Base-by-base conservation (phyloP, 2,797 vertebrate species). In the Glossophaga mutica region DNA sequence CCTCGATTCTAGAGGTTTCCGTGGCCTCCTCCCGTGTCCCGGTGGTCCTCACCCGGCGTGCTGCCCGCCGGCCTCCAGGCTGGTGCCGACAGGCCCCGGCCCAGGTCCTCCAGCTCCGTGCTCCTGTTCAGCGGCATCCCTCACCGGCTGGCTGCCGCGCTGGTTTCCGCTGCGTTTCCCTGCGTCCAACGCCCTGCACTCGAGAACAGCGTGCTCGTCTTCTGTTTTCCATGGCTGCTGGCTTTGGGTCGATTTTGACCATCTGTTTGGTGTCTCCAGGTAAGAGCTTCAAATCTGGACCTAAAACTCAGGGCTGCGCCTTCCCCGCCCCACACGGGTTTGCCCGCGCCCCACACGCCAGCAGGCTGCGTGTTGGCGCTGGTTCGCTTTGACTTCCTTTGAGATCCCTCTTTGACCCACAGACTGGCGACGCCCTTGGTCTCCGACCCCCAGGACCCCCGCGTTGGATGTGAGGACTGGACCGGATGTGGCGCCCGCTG, bases 401-500 rank as follows among this genome's bases (percentile, higher is more conserved):
- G 59, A 65, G 32, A 3, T 32, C n/a, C 59, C 59, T n/a, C 59
- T 65, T n/a, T 2, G 1, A 15, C 59, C 59, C 29, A 7, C 0
- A 5, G 29, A 16, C 29, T 7, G 59, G 15, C 7, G 29, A n/a
- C 59, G 32, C 59, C n/a, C 59, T 12, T n/a, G 57, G 14, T n/a
- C n/a, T 68, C n/a, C 11, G 26, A 52, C 44, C 8, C 24, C 15
- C n/a, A 12, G 34, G 71, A 4, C 11, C 37, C 24, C 55, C 21
- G 26, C 24, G 9, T 26, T 21, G 42, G 14, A 0, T 9, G 0
- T n/a, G 26, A 62, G 9, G 9, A 48, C 22, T 3, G 50, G 34
- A 7, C 16, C 3, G 18, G 16, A 16, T 1, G 2, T 5, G 74
- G 32, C 6, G 6, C 52, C 37, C 16, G 1, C 0, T 22, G 67